A percentile compares a stretch with the other conserved stretches of the same genome.
These are phyloP conservation scores for Drosophila antonietae DNA, from an alignment of 2,888 invertebrate species.

Conservation along the genomic window DNA sequence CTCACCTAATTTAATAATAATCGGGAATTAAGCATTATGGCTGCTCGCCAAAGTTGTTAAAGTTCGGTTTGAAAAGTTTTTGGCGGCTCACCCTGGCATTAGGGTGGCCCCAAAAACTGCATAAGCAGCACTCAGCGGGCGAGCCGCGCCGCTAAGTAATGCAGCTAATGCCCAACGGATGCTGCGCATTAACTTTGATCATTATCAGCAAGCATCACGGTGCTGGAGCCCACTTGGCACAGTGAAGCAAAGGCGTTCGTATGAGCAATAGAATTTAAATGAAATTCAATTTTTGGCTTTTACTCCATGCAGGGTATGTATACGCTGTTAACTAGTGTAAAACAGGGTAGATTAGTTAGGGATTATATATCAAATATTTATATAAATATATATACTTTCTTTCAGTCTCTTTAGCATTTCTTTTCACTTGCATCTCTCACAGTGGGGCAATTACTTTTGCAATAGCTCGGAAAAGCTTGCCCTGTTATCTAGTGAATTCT, in stretches of 20 bases:
- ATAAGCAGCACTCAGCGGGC: slow-evolving; percentile 48
- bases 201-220: slow-evolving; percentile 32
- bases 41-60: slow-evolving; percentile 40
- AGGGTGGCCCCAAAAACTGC: slow-evolving; percentile 54
- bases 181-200: slow-evolving; percentile 39
- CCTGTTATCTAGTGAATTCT: too few relatives aligned
- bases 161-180: slow-evolving; percentile 60
- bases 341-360: background rate
- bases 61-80: slow-evolving; percentile 18
- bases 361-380: too few relatives aligned
- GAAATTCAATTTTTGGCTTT: background rate
- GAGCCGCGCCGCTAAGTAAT: slow-evolving; percentile 17
- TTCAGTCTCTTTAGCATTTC: too few relatives aligned
- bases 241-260: slow-evolving; percentile 11
- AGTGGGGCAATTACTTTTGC: too few relatives aligned
- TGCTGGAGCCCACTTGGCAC: slow-evolving; percentile 9
- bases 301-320: background rate
- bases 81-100: slow-evolving; percentile 3
- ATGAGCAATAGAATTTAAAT: background rate
- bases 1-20: slow-evolving; percentile 70
- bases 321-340: background rate
- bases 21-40: slow-evolving; percentile 54
- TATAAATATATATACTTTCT: too few relatives aligned
- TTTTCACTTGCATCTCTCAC: too few relatives aligned
- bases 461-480: too few relatives aligned